These are phyloP conservation scores for Drosophila neocordata DNA, from an alignment of 1,140 invertebrate genomes.

Conservation along the genomic window DNA sequence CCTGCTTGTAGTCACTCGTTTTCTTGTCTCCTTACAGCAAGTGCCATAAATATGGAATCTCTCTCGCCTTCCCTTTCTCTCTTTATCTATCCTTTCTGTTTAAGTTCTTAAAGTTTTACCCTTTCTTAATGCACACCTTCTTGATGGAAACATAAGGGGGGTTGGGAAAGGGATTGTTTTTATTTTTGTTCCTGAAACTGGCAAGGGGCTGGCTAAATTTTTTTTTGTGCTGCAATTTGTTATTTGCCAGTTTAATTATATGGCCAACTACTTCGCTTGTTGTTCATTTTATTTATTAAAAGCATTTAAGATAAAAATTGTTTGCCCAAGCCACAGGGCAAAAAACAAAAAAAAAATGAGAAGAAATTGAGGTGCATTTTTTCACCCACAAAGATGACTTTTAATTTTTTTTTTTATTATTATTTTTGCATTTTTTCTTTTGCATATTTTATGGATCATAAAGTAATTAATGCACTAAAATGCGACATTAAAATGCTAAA, in stretches of 20 bases:
- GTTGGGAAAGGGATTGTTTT: neutral
- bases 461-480: slow-evolving; percentile 82
- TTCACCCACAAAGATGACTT: slow-evolving; percentile 59
- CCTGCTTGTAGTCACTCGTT: neutral
- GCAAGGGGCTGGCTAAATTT: neutral
- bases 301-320: slow-evolving; percentile 78
- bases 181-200: neutral
- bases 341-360: slow-evolving; percentile 64
- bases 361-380: slow-evolving; percentile 2
- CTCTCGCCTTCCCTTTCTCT: slow-evolving; percentile 38
- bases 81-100: slow-evolving; percentile 14
- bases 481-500: slow-evolving; percentile 76
- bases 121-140: slow-evolving; percentile 71
- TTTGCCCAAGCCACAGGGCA: slow-evolving; percentile 68
- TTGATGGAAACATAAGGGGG: too few relatives aligned
- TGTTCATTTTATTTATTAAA: slow-evolving; percentile 72
- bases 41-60: slow-evolving; percentile 65
- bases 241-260: slow-evolving; percentile 73
- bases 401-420: slow-evolving; percentile 5
- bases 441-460: slow-evolving; percentile 80
- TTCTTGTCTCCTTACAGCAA: slow-evolving; percentile 44
- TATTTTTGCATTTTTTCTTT: slow-evolving; percentile 60
- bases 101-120: slow-evolving; percentile 10
- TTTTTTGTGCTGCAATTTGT: slow-evolving; percentile 57
- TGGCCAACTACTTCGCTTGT: slow-evolving; percentile 37